Evolutionary conservation across 2,888 invertebrate genomes (phyloP), one percentile per base, ranked within the genome.

Genomic region (Listrodromus nycthemerus): DNA sequence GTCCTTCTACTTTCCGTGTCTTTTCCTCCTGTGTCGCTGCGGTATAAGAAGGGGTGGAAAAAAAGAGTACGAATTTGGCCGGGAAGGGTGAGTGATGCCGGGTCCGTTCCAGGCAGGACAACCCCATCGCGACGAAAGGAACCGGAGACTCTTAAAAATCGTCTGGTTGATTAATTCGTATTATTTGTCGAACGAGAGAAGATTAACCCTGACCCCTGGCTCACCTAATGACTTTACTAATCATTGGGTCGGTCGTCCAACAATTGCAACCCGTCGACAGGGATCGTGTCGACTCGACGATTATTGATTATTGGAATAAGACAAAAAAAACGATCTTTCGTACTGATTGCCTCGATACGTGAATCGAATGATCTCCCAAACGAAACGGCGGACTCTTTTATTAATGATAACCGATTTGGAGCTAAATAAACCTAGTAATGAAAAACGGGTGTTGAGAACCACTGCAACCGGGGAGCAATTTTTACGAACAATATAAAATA

Each of bases 111-210:
- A 52, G 19, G 41, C 66, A 16, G 24, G n/a, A 65, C 45, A 52
- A 75, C 52, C 74, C 80, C 45, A 30, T 37, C 27, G 52, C 50
- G 33, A 16, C 50, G 69, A 78, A 41, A 41, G 50, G 61, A 27
- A 16, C 3, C n/a, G 52, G 52, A 45, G 65, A 16, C 52, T 61
- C 61, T 52, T 55, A n/a, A 65, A 69, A 75, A 19, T 27, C 58
- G 27, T 19, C 21, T n/a, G 61, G 50, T 66, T 77, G 80, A 85
- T 85, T 85, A 80, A 85, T 85, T 74, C 65, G 63, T 75, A 76
- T 30, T 50, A 83, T 70, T 83, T 80, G 66, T 80, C 67, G 75
- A 48, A 30, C 50, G 16, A 30, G 61, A 61, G 27, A 61, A 30
- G 27, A 61, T 61, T 30, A 61, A 61, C 30, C 61, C 58, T 58